Percentiles rank a stretch among this genome's conserved stretches.
Conservation (phyloP, 2,113 vertebrate species). For the Misgurnus anguillicaudatus region DNA sequence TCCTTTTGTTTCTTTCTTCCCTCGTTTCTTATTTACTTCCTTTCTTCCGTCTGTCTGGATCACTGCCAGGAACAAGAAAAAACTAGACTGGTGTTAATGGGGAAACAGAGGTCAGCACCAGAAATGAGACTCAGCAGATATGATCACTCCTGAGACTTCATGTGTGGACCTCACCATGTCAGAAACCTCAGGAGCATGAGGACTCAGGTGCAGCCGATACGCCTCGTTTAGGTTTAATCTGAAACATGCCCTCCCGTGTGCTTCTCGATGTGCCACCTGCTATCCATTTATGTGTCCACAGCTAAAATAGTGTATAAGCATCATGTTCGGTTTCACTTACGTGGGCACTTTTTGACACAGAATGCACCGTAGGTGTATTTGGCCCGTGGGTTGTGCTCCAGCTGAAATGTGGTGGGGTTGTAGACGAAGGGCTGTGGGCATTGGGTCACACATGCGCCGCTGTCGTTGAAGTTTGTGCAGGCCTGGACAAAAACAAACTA, state of each 20-base stretch:
- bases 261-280: neutral
- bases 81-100: neutral
- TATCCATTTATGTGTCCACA: conserved; percentile 13
- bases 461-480: conserved; percentile 99
- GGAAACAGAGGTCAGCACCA: conserved; percentile 9
- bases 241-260: conserved; percentile 14
- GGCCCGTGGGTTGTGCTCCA: conserved; percentile 92
- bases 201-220: conserved; percentile 24
- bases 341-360: conserved; percentile 98
- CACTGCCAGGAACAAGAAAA: too few species aligned
- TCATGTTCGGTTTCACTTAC: conserved; percentile 73
- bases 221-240: conserved; percentile 38
- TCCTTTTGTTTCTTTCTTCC: conserved; percentile 1
- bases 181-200: neutral
- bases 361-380: conserved; percentile 99
- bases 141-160: neutral
- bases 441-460: conserved; percentile 95
- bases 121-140: conserved; percentile 16
- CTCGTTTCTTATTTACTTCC: neutral
- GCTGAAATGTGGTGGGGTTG: conserved; percentile 94
- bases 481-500: conserved; percentile 74
- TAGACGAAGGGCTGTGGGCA: conserved; percentile 97
- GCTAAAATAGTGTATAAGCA: conserved; percentile 5
- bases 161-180: neutral
- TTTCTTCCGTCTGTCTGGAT: too few species aligned